A percentile compares a stretch with the other conserved stretches of the same genome.
Conservation (phyloP, 2,888 invertebrate genomes). For the Cinara cedri region DNA sequence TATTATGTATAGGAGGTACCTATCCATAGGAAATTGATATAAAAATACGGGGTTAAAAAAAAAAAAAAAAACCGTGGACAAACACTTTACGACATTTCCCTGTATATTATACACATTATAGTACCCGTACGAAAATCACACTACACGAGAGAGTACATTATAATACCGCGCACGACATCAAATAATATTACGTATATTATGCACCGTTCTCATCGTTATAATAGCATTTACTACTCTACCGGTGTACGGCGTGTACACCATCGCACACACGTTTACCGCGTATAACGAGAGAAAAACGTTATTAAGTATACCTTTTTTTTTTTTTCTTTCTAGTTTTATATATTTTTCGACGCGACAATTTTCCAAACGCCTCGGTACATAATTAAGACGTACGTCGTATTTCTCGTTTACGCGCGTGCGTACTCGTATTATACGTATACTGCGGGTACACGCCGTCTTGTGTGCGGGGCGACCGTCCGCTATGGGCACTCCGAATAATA, state of each 20-base stretch:
- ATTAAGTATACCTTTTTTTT: too few relatives aligned
- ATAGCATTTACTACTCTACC: neutral
- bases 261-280: neutral
- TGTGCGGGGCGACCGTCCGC: too few relatives aligned
- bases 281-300: too few relatives aligned
- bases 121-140: conserved; percentile 14
- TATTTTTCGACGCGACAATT: too few relatives aligned
- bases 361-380: neutral
- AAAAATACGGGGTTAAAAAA: too few relatives aligned
- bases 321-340: too few relatives aligned
- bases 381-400: neutral
- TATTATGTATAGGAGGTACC: too few relatives aligned
- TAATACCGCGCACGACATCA: conserved; percentile 12
- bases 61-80: neutral
- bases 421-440: too few relatives aligned
- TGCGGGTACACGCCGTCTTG: too few relatives aligned
- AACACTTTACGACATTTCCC: conserved; percentile 40
- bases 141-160: too few relatives aligned
- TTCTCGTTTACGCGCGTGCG: neutral
- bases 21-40: conserved; percentile 36
- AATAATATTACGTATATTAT: neutral
- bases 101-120: too few relatives aligned
- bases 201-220: neutral
- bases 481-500: too few relatives aligned
- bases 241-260: neutral